Evolutionary conservation across 2,888 invertebrate genomes (phyloP), one percentile per base, ranked within the genome.

Genomic region (Therioaphis trifolii): DNA sequence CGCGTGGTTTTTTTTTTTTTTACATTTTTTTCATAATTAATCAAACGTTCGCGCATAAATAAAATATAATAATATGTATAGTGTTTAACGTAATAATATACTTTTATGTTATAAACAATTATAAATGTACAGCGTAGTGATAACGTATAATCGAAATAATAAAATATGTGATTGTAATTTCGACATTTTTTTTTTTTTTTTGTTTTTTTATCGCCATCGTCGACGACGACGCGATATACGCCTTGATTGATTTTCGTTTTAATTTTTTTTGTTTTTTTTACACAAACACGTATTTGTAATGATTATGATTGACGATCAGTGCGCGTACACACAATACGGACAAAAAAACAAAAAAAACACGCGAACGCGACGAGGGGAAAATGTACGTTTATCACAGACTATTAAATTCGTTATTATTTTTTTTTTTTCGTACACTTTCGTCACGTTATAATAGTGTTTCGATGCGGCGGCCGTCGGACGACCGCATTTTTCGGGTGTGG

Each of bases 381-480:
- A 69, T 21, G 69, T 24, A 46, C 24, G 68, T 69, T 69, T 69
- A 69, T 69, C 69, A 69, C 69, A 69, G 69, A 69, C 69, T 69
- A 43, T 69, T 66, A 55, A 12, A 24, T 21, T 58, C 9, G 11
- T 61, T 61, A 0, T 61, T 61, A 0, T 21, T 61, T 27, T 27
- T 61, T 27, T 61, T 61, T n/a, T n/a, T n/a, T n/a, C n/a, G n/a
- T n/a, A n/a, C n/a, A n/a, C 7, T 61, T 61, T 61, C 14, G 58
- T 61, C 14, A 24, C 24, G 7, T 35, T 35, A 35, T 35, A 5
- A 3, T 35, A 3, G 35, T n/a, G 7, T 35, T 35, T 35, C 7
- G 35, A 35, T 35, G 35, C 35, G 35, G 3, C 35, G 35, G 35
- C 7, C 35, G 7, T 35, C 35, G 35, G n/a, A n/a, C 35, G 7